Base-by-base conservation (phyloP, 2,797 vertebrate species). In the Acrossocheilus fasciatus region DNA sequence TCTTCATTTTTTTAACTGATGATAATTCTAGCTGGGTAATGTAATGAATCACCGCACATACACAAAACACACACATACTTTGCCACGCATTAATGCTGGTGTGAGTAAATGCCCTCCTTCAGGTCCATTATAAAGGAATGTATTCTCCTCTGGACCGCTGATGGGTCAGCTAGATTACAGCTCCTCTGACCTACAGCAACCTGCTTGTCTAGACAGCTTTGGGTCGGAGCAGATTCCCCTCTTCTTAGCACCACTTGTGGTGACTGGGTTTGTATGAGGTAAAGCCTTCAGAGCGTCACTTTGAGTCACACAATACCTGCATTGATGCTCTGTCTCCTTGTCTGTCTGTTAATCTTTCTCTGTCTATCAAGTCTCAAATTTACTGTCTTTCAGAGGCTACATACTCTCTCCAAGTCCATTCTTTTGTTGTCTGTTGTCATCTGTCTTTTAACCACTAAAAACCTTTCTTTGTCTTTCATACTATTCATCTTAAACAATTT, bases 161-260 rank as follows among this genome's bases (percentile, higher is more conserved):
- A 88, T 88, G 87, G 72, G 80, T 85, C 70, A 84, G 81, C 86
- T 83, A 88, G 86, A 90, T 91, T 90, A 89, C 74, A 81, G 75
- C 66, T 88, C 52, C 80, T 64, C 80, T 87, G 86, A 83, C 88
- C 83, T 78, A 85, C 52, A 81, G 78, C 81, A 89, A 88, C 86
- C 84, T 81, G 88, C 43, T 52, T 84, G 88, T 90, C 89, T 89
- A 90, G 89, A 91, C 89, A 80, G 86, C 62, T 74, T 34, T 84
- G 50, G 6, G 54, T 41, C 36, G 30, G 74, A 70, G 45, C 84
- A 76, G 75, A 66, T 72, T 52, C 76, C 87, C 69, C 18, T 75
- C 18, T 77, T n/a, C 26, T 72, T 52, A 57, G 47, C 59, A 70
- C 62, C n/a, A 34, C 43, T 30, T 64, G 54, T 64, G 64, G 52